Conservation (phyloP, 2,797 vertebrate genomes). For the Limosa lapponica region DNA sequence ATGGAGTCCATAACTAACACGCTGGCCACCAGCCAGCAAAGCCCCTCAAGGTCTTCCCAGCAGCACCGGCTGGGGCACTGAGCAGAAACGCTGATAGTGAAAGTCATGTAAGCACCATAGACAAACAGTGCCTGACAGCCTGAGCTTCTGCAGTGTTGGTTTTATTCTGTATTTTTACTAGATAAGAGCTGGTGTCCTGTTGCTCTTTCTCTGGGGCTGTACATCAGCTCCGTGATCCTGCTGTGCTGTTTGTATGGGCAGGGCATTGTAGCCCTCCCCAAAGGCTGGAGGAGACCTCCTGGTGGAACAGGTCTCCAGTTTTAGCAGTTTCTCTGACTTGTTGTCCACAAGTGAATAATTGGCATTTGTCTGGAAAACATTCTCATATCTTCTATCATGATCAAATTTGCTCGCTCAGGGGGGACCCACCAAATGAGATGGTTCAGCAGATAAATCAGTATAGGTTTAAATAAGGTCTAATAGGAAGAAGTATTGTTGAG, state of each 20-base stretch:
- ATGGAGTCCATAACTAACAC: not conserved
- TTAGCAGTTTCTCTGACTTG: not conserved
- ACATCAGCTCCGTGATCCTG: not conserved
- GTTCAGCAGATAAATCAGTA: not conserved
- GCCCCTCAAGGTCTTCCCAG: not conserved
- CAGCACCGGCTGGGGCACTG: not conserved
- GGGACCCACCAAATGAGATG: not conserved
- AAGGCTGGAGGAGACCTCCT: not conserved
- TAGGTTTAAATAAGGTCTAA: not conserved
- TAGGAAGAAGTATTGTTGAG: conserved; percentile 34
- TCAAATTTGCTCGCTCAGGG: not conserved
- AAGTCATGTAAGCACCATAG: not conserved
- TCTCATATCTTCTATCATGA: not conserved
- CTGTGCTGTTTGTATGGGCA: not conserved
- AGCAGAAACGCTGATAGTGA: not conserved
- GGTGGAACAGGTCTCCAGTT: not conserved
- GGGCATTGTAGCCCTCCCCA: not conserved
- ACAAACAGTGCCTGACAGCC: conserved; percentile 3
- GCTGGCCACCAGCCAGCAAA: not conserved
- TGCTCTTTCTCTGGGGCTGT: not conserved
- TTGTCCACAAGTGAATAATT: not conserved
- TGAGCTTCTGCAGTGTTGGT: conserved; percentile 12
- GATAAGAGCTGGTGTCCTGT: not conserved
- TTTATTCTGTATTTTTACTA: conserved; percentile 4
- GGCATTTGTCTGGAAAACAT: not conserved